Percentiles rank a stretch among this genome's conserved stretches.
Evolutionary conservation across 1,140 invertebrate species (phyloP).

Genomic region (Ladona fulva): DNA sequence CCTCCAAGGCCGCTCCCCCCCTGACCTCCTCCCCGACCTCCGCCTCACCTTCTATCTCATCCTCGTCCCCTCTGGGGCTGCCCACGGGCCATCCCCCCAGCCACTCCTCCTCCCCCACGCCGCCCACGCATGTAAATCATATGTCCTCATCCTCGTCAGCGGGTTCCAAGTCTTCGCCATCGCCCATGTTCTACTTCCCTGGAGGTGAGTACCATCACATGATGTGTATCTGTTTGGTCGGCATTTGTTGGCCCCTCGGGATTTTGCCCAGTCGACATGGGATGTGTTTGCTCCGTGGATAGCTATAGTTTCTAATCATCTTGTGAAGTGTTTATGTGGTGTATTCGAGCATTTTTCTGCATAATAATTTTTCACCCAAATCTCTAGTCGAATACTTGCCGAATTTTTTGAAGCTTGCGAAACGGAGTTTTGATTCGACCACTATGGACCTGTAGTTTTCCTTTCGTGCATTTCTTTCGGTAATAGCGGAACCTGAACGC

Average conservation of each 20-base stretch:
- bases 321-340: no score
- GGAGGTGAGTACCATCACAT: slow-evolving; percentile 11
- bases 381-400: background rate
- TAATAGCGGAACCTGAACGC: no score
- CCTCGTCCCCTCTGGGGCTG: background rate
- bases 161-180: slow-evolving; percentile 12
- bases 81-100: background rate
- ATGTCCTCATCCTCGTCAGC: background rate
- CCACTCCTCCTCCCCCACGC: background rate
- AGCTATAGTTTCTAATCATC: no score
- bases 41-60: no score
- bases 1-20: slow-evolving; percentile 6
- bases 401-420: no score
- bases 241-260: background rate
- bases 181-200: slow-evolving; percentile 15
- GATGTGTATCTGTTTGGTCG: background rate
- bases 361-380: background rate
- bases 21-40: background rate
- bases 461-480: no score
- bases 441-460: no score
- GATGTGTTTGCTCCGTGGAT: no score
- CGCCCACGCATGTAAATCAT: slow-evolving; percentile 4
- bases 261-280: background rate
- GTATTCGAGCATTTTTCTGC: no score
- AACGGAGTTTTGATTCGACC: no score